Conservation (phyloP, 2,797 vertebrate species). For the Notamacropus eugenii region DNA sequence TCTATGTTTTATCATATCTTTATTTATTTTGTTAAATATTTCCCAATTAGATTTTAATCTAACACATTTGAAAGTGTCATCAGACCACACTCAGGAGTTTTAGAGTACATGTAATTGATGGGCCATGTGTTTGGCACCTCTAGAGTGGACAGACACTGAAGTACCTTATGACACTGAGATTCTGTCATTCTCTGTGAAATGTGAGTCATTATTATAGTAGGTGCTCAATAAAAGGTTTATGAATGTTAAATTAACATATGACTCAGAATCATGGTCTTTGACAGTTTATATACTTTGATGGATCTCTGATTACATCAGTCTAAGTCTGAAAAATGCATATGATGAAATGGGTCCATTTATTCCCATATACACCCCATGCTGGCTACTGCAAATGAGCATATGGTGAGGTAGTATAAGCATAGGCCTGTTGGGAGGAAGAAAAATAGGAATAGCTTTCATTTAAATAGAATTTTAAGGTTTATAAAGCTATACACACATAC, state of each 20-base stretch:
- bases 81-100: not conserved
- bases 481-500: not conserved
- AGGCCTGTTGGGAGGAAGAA: not conserved
- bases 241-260: not conserved
- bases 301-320: not conserved
- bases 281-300: not conserved
- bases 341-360: not conserved
- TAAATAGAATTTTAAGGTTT: not conserved
- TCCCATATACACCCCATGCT: not conserved
- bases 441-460: not conserved
- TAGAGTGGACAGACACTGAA: not conserved
- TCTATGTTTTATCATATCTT: not conserved
- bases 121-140: not conserved
- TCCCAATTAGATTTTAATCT: not conserved
- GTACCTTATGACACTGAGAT: not conserved
- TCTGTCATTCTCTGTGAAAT: not conserved
- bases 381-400: not conserved
- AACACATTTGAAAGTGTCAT: not conserved
- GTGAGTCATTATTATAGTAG: not conserved
- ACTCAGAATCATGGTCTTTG: not conserved
- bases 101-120: not conserved
- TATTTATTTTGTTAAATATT: not conserved
- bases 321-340: not conserved
- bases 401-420: not conserved
- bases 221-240: not conserved